Evolutionary conservation across 2,113 vertebrate species (phyloP), one percentile per base, ranked within the genome.

Genomic region (Elgaria multicarinata): DNA sequence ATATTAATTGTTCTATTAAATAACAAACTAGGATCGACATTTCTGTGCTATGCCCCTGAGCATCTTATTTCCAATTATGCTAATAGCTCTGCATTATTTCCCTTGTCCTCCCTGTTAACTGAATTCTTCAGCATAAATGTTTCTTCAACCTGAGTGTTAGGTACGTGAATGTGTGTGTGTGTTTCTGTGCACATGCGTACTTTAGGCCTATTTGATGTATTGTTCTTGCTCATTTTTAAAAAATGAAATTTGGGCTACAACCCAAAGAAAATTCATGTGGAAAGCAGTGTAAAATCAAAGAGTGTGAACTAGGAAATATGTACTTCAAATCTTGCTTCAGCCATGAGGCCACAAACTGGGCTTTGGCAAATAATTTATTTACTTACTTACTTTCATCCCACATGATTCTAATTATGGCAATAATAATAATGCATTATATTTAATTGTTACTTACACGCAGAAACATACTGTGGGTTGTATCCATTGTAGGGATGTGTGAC

Each of bases 1-100:
- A 10, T 55, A 71, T 75, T 87, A 87, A 0, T 83, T 50, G 1
- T 89, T 89, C 86, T 86, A 46, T 10, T 85, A 92, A 85, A 88
- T 88, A 36, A 18, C 18, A 36, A 72, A 22, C 42, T 67, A 20
- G 78, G 74, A 92, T 88, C 20, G 46, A 14, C 42, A 75, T 46
- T 24, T 42, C 66, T 83, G 42, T 36, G 87, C 12, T 74, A 71
- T 28, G 85, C 3, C 14, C 83, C 58, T 0, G 0, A 91, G n/a
- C 80, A 58, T 71, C 22, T 62, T 62, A 13, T 90, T 90, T 89
- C 22, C 74, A 85, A 0, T 42, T 84, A 44, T 42, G 10, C 64
- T 31, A 85, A 53, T 79, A 1, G 3, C 62, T 8, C 3, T 18
- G 4, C 31, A 55, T 62, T 89, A 33, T 4, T 18, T 85, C 14